Conservation (phyloP, 1,140 invertebrate species). For the Penaeus chinensis region DNA sequence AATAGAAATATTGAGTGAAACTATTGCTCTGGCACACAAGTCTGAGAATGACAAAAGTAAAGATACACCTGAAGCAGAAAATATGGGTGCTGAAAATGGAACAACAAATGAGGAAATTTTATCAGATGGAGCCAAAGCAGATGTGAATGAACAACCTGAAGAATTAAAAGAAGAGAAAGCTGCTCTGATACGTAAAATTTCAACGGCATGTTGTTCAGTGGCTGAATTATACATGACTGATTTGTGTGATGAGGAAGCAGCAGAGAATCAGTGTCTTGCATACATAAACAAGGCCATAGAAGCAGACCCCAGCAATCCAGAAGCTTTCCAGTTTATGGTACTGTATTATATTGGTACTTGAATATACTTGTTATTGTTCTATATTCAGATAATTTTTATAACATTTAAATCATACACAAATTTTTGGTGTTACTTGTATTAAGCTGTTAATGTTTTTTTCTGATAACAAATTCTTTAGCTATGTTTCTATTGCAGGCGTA, state of each 20-base stretch:
- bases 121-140: not conserved
- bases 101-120: not conserved
- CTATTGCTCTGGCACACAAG: not conserved
- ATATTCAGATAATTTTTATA: too few species aligned
- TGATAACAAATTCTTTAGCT: too few species aligned
- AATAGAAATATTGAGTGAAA: conserved; percentile 65
- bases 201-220: conserved; percentile 69
- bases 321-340: conserved; percentile 59
- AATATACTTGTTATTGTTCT: too few species aligned
- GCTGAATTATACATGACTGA: conserved; percentile 71
- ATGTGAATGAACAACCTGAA: conserved; percentile 38
- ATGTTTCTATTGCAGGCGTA: too few species aligned
- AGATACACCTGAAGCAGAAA: not conserved
- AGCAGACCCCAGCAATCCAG: conserved; percentile 57
- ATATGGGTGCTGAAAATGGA: not conserved
- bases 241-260: conserved; percentile 65
- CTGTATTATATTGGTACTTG: not conserved
- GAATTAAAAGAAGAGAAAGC: conserved; percentile 45
- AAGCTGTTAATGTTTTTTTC: too few species aligned
- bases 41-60: not conserved
- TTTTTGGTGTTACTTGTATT: too few species aligned
- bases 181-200: conserved; percentile 65
- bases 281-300: conserved; percentile 42
- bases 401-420: too few species aligned
- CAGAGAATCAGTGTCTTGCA: conserved; percentile 51